Base-by-base conservation (phyloP, 2,797 vertebrate species). In the Sylvia borin region DNA sequence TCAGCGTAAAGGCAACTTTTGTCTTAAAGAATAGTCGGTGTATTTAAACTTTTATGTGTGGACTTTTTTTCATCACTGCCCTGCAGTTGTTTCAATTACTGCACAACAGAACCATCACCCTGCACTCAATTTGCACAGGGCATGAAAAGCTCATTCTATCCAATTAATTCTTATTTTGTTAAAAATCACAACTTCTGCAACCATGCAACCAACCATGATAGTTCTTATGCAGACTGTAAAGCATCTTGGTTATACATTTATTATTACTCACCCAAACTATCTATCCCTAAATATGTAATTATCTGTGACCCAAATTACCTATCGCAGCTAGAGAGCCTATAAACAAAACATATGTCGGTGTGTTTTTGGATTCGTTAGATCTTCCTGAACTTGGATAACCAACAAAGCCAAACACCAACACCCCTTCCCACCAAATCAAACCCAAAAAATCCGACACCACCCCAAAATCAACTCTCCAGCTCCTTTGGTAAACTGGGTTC, bases 131-230 rank as follows among this genome's bases (percentile, higher is more conserved):
- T 22, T 42, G 40, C 20, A 77, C 0, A 51, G 2, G 5, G 18
- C 20, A 36, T 0, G 5, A 53, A 55, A 58, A 75, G 8, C 13
- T 72, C 11, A 5, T 32, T 43, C 34, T 27, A 61, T 10, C 11
- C 18, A 24, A 55, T 53, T 0, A 7, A 4, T 13, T 3, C 2
- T 7, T 66, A 27, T 55, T 72, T 40, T 14, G 6, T 22, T 32
- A 83, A 88, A 90, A 90, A 16, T 1, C 6, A 22, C 22, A 81
- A 47, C 32, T 50, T 27, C n/a, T 64, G 32, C 53, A 80, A 27
- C 7, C 14, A 45, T 38, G 21, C 26, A 77, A 54, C 10, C 25
- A 64, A 67, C 16, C 10, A 71, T 20, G 31, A 74, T 13, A 38
- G 45, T 76, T 64, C 68, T 71, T 76, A 66, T 3, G 12, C 22